Evolutionary conservation across 2,888 invertebrate species (phyloP).

Genomic region (Ichneumon xanthorius): DNA sequence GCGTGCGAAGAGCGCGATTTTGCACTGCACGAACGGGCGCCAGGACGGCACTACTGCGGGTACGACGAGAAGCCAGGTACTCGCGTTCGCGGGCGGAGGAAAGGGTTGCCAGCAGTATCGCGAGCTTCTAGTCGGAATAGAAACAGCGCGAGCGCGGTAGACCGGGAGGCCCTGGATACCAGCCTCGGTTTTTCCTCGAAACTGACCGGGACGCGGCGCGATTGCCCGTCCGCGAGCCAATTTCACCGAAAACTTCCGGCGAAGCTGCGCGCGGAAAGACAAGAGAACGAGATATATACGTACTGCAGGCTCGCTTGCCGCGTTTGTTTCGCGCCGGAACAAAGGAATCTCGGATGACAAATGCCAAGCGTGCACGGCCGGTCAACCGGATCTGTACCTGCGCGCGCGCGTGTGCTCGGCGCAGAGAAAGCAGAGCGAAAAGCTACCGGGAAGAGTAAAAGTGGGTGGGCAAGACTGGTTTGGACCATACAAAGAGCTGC

Average conservation of each 20-base stretch:
- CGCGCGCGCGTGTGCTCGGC: constrained; percentile 65
- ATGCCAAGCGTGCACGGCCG: constrained; percentile 77
- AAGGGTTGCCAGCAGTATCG: constrained; percentile 6
- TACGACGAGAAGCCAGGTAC: neutral
- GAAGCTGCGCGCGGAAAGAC: constrained; percentile 15
- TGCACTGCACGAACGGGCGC: neutral
- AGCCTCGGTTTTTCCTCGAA: neutral
- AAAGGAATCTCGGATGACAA: constrained; percentile 81
- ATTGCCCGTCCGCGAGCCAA: neutral
- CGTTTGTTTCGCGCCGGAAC: constrained; percentile 80
- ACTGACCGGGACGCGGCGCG: neutral
- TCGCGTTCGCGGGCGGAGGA: neutral
- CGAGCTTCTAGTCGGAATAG: constrained; percentile 23
- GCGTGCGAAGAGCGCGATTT: constrained; percentile 3
- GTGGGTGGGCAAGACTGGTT: constrained; percentile 30
- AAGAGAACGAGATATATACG: constrained; percentile 29
- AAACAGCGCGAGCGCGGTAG: neutral
- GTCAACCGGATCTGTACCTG: constrained; percentile 78
- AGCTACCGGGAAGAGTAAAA: constrained; percentile 31
- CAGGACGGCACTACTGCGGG: constrained; percentile 5
- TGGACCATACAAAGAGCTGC: constrained; percentile 68
- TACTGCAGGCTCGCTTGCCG: constrained; percentile 55
- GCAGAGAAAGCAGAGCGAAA: constrained; percentile 34
- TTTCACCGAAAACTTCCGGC: constrained; percentile 42
- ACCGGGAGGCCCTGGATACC: neutral